A percentile compares a stretch with the other conserved stretches of the same genome.
Conservation (phyloP, 1,140 invertebrate genomes). For the Aphidius gifuensis region DNA sequence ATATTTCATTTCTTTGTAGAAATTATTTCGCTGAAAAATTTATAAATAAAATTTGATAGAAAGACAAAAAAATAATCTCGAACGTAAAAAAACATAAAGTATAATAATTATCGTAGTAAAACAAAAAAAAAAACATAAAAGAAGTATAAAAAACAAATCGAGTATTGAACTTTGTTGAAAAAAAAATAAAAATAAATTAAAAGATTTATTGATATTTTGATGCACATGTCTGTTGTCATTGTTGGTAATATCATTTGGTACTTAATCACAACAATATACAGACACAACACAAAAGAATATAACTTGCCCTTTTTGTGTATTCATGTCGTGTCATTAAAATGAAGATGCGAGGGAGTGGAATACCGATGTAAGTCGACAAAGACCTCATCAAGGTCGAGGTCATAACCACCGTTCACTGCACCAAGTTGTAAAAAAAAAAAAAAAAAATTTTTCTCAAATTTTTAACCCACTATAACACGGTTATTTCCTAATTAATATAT, state of each 20-base stretch:
- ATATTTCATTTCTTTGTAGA: neutral
- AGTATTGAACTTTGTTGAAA: neutral
- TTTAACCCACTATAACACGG: no score
- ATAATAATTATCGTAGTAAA: no score
- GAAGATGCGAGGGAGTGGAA: conserved; percentile 30
- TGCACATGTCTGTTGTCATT: no score
- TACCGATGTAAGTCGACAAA: conserved; percentile 33
- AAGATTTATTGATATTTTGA: neutral
- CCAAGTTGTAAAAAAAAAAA: neutral
- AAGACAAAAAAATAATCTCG: no score
- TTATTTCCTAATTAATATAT: no score
- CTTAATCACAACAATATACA: no score
- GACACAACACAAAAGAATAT: neutral
- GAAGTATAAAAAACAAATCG: neutral
- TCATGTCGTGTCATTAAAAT: conserved; percentile 21
- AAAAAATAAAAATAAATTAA: neutral
- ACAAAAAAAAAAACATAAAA: neutral
- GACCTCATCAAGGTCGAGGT: conserved; percentile 33
- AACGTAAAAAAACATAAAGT: no score
- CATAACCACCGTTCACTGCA: conserved; percentile 17
- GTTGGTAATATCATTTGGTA: no score
- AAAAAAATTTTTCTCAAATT: no score
- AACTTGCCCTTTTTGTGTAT: conserved; percentile 24
- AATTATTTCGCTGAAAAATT: no score
- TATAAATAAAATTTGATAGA: no score